These are phyloP conservation scores for Drosophila nikananu DNA, from an alignment of 1,140 invertebrate species.

Conservation along the genomic window DNA sequence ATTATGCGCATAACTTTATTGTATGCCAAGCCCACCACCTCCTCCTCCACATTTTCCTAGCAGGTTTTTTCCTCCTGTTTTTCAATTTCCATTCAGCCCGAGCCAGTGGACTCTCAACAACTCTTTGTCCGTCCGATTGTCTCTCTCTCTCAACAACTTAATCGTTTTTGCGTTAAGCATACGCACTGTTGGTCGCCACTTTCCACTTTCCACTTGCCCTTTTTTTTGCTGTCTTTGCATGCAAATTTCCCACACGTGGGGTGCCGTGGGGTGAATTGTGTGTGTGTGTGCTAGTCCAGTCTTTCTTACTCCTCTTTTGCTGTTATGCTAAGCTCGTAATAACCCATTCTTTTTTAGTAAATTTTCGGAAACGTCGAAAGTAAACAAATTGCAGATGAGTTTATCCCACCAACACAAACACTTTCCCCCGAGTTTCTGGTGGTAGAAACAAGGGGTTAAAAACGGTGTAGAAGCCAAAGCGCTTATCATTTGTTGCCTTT, in stretches of 20 bases:
- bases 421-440: not conserved
- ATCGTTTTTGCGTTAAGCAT: slow-evolving; percentile 81
- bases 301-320: slow-evolving; percentile 20
- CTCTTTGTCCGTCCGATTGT: not conserved
- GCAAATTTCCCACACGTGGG: slow-evolving; percentile 57
- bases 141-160: slow-evolving; percentile 68
- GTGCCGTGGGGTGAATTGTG: not conserved
- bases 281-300: slow-evolving; percentile 11
- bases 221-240: slow-evolving; percentile 47
- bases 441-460: slow-evolving; percentile 39
- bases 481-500: slow-evolving; percentile 61
- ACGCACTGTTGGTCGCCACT: slow-evolving; percentile 58
- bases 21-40: slow-evolving; percentile 50
- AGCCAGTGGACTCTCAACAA: slow-evolving; percentile 12
- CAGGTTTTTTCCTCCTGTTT: slow-evolving; percentile 55
- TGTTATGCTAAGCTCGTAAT: slow-evolving; percentile 75
- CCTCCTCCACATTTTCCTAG: not conserved
- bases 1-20: slow-evolving; percentile 83
- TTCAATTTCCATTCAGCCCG: slow-evolving; percentile 69
- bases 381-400: slow-evolving; percentile 84
- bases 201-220: slow-evolving; percentile 27
- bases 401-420: slow-evolving; percentile 63
- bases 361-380: slow-evolving; percentile 82
- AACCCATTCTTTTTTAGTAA: slow-evolving; percentile 73
- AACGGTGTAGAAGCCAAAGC: slow-evolving; percentile 38